phyloP scores from a whole-genome alignment of 2,797 vertebrate species.

The Babyrousa celebensis region DNA sequence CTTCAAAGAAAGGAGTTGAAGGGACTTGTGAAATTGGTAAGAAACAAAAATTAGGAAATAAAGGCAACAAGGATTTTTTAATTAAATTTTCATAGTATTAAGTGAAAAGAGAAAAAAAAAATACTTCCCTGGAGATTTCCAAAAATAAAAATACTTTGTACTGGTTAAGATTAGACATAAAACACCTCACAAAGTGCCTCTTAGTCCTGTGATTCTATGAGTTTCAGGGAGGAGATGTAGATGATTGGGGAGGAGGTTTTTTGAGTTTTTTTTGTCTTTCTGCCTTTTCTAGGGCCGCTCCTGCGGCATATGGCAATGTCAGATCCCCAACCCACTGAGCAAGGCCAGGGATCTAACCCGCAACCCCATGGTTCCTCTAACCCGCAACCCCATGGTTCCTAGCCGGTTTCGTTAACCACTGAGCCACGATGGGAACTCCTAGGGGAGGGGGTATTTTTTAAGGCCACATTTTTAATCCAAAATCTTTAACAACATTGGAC shows the following conservation, averaged over 20 bases:
- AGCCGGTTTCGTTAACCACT: too few relatives aligned
- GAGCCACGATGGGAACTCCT: too few relatives aligned
- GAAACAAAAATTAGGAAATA: background rate
- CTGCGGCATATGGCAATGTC: too few relatives aligned
- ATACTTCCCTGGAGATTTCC: background rate
- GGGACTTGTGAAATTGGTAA: background rate
- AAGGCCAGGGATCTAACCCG: too few relatives aligned
- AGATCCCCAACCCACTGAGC: too few relatives aligned
- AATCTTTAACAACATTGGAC: background rate
- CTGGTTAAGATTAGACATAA: background rate
- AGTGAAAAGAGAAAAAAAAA: background rate
- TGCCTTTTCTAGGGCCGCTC: too few relatives aligned
- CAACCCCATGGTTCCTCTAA: too few relatives aligned
- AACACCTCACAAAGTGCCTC: background rate
- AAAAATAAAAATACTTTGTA: slow-evolving; percentile 40
- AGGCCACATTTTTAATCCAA: background rate
- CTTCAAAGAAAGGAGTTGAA: background rate
- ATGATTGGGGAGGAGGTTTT: too few relatives aligned
- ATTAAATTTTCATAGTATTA: background rate
- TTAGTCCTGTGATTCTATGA: background rate
- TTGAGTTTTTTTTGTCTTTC: too few relatives aligned
- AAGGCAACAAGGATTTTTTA: background rate
- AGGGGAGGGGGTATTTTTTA: background rate
- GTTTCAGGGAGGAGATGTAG: background rate
- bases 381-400: too few relatives aligned